phyloP scores from a whole-genome alignment of 2,888 invertebrate genomes.

The Cheilosia variabilis region DNA sequence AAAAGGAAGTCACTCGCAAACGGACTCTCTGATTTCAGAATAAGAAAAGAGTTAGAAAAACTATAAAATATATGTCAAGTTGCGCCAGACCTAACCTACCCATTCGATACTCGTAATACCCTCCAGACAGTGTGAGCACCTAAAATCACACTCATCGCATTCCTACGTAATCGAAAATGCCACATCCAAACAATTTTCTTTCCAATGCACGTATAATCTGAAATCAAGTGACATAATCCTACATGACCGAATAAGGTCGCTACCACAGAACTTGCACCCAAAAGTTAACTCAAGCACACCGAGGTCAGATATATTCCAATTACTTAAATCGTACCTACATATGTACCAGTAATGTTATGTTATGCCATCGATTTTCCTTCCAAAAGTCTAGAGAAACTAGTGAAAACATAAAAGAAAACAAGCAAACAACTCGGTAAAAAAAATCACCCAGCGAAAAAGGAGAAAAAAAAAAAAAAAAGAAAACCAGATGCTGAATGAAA shows the following conservation, averaged over 20 bases:
- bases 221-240: constrained; percentile 1
- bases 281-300: constrained; percentile 14
- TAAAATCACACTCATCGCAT: background rate
- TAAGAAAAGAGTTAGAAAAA: too few relatives aligned
- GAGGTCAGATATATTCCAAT: constrained; percentile 9
- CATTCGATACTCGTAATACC: too few relatives aligned
- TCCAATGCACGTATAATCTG: background rate
- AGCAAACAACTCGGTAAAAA: constrained; percentile 18
- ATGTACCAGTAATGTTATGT: constrained; percentile 5
- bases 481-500: constrained; percentile 48
- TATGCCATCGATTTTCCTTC: constrained; percentile 36
- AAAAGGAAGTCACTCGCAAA: too few relatives aligned
- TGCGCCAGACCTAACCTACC: too few relatives aligned
- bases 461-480: background rate
- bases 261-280: constrained; percentile 6
- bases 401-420: constrained; percentile 1
- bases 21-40: too few relatives aligned
- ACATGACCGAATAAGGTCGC: constrained; percentile 4
- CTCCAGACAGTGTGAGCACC: too few relatives aligned
- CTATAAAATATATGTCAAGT: too few relatives aligned
- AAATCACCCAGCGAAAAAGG: background rate
- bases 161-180: background rate
- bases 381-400: background rate
- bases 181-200: background rate
- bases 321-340: constrained; percentile 13